Evolutionary conservation across 2,888 invertebrate genomes (phyloP).

Genomic region (Acanthosepion esculentum): DNA sequence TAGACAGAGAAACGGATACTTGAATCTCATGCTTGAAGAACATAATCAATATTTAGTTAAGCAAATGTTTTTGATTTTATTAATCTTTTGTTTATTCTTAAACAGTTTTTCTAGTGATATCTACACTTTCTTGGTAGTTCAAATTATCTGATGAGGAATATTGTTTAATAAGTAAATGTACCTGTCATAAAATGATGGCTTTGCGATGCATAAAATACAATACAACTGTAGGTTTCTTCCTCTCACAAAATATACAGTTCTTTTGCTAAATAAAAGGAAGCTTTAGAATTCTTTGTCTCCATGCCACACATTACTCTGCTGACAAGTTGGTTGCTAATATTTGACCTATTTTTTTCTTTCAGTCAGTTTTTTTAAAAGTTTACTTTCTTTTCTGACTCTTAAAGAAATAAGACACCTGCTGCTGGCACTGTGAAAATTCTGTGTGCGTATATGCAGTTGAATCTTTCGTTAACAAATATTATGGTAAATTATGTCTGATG

Average conservation of each 20-base stretch:
- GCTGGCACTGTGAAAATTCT: not conserved
- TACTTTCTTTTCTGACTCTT: not conserved
- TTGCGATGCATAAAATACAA: too few relatives aligned
- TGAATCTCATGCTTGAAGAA: too few relatives aligned
- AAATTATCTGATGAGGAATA: too few relatives aligned
- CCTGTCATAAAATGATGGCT: not conserved
- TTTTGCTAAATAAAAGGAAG: not conserved
- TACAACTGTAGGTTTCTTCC: too few relatives aligned
- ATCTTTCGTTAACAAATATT: not conserved
- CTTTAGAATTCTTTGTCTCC: not conserved
- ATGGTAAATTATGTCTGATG: not conserved
- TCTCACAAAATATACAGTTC: not conserved
- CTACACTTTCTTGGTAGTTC: too few relatives aligned
- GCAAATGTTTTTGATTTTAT: too few relatives aligned
- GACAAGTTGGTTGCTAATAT: not conserved
- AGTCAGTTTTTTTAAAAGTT: not conserved
- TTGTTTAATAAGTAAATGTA: not conserved
- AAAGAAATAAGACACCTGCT: constrained; percentile 33
- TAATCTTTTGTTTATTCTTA: too few relatives aligned
- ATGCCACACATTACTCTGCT: not conserved
- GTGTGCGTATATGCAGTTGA: not conserved
- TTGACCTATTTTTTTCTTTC: not conserved
- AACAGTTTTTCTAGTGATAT: too few relatives aligned
- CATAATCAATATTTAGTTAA: too few relatives aligned
- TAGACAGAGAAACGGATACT: too few relatives aligned